phyloP scores from a whole-genome alignment of 2,797 vertebrate genomes.

The Peromyscus attwateri region DNA sequence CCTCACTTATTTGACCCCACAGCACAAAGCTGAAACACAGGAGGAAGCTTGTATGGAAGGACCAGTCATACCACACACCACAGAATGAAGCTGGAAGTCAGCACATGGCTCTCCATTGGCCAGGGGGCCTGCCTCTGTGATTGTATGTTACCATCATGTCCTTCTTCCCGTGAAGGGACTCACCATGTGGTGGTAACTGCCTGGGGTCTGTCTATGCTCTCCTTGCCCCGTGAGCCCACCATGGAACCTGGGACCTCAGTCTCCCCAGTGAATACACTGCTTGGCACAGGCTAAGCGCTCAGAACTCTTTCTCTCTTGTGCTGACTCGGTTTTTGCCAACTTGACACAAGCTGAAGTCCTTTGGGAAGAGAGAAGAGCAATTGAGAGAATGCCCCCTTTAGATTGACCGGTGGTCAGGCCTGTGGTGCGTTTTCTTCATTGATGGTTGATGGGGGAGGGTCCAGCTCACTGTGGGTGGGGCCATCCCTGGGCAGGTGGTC shows the following conservation, averaged over 20 bases:
- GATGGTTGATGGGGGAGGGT: background rate
- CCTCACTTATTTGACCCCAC: background rate
- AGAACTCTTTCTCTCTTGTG: background rate
- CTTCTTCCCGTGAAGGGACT: background rate
- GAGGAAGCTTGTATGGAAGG: background rate
- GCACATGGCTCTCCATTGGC: background rate
- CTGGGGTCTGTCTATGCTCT: background rate
- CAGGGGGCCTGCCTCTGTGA: background rate
- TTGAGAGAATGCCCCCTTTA: background rate
- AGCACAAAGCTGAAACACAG: background rate
- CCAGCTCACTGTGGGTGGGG: no score
- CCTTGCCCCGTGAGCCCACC: background rate
- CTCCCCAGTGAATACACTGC: background rate
- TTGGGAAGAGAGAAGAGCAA: background rate
- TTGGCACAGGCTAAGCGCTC: background rate
- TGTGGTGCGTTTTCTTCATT: background rate
- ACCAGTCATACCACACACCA: background rate
- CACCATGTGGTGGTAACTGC: accelerated
- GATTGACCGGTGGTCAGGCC: background rate
- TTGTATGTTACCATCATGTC: background rate
- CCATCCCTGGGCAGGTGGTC: background rate
- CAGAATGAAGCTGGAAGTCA: background rate
- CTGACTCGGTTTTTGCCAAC: background rate
- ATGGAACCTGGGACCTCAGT: background rate
- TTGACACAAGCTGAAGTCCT: background rate